Percentiles rank a stretch among this genome's conserved stretches.
phyloP scores from a whole-genome alignment of 1,140 invertebrate species.

The Scaptomyza pallida region DNA sequence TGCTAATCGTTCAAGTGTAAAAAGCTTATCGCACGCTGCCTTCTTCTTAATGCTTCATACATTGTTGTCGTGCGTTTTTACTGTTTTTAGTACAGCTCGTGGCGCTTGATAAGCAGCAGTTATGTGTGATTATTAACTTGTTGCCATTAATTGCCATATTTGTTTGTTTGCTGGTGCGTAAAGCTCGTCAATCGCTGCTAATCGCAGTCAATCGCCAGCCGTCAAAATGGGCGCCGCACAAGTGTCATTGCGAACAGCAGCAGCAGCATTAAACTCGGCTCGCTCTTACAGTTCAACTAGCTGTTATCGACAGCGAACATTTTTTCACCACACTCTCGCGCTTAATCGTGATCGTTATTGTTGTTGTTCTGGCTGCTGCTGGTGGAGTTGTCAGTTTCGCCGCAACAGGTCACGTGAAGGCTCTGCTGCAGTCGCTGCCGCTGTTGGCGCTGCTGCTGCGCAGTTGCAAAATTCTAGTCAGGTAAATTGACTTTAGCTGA shows the following conservation, averaged over 20 bases:
- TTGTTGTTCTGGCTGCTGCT: not conserved
- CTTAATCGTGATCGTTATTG: not conserved
- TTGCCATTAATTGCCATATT: conserved; percentile 12
- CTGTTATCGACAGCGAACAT: not conserved
- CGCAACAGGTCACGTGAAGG: conserved; percentile 50
- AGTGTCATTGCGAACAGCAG: conserved; percentile 4
- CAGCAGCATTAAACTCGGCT: not conserved
- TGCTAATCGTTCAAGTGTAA: conserved; percentile 18
- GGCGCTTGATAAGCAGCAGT: conserved; percentile 24
- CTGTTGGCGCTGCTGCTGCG: conserved; percentile 23
- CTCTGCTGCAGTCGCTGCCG: conserved; percentile 18
- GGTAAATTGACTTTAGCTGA: conserved; percentile 15
- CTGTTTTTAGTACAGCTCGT: conserved; percentile 4
- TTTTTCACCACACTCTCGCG: not conserved
- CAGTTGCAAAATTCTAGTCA: conserved; percentile 39
- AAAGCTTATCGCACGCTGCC: conserved; percentile 20
- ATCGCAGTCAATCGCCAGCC: not conserved
- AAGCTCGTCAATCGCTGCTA: conserved; percentile 11
- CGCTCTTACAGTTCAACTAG: not conserved
- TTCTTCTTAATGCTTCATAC: not conserved
- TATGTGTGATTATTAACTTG: not conserved
- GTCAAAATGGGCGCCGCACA: conserved; percentile 5
- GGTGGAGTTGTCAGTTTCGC: conserved; percentile 16
- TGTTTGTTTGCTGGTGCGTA: conserved; percentile 14
- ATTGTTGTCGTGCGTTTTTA: conserved; percentile 23